Conservation (phyloP, 2,888 invertebrate genomes). For the Epinotia brunnichana region DNA sequence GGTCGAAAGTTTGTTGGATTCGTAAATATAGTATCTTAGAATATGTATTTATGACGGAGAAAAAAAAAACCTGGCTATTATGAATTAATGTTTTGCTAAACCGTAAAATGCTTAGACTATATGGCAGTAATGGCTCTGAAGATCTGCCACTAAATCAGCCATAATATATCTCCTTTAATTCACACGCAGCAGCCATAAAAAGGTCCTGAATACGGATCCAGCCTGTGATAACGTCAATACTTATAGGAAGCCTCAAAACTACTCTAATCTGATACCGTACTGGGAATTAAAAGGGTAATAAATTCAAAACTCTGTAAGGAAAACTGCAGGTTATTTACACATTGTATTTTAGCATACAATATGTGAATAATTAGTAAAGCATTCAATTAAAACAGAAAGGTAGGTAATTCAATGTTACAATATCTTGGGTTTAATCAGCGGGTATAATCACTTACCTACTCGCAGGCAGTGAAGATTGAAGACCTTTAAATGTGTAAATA, state of each 20-base stretch:
- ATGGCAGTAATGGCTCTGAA: too few relatives aligned
- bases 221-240: background rate
- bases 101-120: too few relatives aligned
- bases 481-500: conserved; percentile 42
- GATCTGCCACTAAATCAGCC: too few relatives aligned
- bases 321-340: background rate
- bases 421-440: conserved; percentile 29
- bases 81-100: too few relatives aligned
- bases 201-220: background rate
- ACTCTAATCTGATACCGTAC: background rate
- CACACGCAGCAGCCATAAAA: background rate
- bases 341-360: conserved; percentile 1
- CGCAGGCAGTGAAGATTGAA: conserved; percentile 28
- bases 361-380: background rate
- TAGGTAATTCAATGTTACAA: conserved; percentile 6
- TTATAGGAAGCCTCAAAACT: background rate
- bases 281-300: background rate
- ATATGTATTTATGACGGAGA: too few relatives aligned
- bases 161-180: too few relatives aligned
- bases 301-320: background rate
- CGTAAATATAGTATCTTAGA: too few relatives aligned
- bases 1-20: too few relatives aligned
- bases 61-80: too few relatives aligned
- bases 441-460: conserved; percentile 28
- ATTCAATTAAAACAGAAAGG: background rate